These are phyloP conservation scores for Pygoscelis antarcticus DNA, from an alignment of 2,113 vertebrate genomes.

Conservation along the genomic window DNA sequence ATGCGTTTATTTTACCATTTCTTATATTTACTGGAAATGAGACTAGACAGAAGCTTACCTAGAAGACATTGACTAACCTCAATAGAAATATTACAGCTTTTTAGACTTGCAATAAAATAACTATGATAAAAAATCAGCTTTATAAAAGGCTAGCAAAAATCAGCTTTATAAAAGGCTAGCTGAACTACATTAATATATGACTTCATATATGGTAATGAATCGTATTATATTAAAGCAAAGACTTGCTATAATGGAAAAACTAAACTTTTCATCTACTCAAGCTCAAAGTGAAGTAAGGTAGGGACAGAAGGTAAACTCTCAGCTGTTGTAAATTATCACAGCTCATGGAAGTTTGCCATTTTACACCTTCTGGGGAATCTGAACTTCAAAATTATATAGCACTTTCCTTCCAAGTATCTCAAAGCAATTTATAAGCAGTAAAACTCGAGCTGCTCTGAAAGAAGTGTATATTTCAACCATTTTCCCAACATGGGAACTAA, in stretches of 20 bases:
- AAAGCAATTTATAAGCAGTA: constrained; percentile 35
- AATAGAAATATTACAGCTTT: background rate
- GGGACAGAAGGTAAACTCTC: constrained; percentile 48
- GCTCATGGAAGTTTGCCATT: constrained; percentile 47
- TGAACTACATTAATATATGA: background rate
- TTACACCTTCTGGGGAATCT: constrained; percentile 48
- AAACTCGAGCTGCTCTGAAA: background rate
- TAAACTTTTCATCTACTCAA: background rate
- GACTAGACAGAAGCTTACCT: background rate
- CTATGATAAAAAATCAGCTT: background rate
- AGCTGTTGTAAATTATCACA: constrained; percentile 48
- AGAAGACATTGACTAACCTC: background rate
- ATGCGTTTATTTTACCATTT: background rate
- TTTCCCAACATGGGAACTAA: background rate
- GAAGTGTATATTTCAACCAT: background rate
- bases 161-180: background rate
- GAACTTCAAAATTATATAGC: constrained; percentile 52
- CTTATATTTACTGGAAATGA: background rate
- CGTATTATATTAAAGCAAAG: background rate
- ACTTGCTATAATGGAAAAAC: background rate
- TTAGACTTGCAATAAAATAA: background rate
- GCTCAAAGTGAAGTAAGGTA: background rate
- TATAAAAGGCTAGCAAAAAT: background rate
- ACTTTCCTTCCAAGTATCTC: constrained; percentile 33
- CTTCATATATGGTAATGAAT: background rate